These are phyloP conservation scores for Cremastinae sp. DNA, from an alignment of 2,888 invertebrate species.

Conservation along the genomic window DNA sequence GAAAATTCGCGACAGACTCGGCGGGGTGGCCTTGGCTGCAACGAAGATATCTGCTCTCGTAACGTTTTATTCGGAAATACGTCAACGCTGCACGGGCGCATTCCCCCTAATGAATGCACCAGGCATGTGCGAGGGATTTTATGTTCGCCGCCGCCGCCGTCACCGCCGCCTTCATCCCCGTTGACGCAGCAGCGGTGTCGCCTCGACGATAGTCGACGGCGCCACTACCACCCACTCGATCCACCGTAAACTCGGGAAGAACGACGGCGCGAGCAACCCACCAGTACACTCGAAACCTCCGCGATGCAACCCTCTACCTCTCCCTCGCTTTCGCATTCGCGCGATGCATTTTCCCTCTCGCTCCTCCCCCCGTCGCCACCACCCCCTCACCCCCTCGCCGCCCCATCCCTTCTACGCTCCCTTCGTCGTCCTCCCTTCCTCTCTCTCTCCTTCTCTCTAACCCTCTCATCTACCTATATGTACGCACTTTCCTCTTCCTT, in stretches of 20 bases:
- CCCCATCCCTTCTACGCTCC: not conserved
- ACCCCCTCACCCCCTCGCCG: slow-evolving; percentile 6
- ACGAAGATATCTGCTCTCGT: slow-evolving; percentile 38
- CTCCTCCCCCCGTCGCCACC: slow-evolving; percentile 26
- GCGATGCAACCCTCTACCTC: slow-evolving; percentile 34
- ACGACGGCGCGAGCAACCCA: slow-evolving; percentile 51
- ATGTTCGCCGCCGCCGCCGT: slow-evolving; percentile 74
- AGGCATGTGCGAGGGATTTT: slow-evolving; percentile 80
- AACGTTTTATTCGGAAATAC: slow-evolving; percentile 72
- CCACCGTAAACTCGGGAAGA: slow-evolving; percentile 32
- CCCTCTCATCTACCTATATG: slow-evolving; percentile 1
- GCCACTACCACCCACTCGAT: slow-evolving; percentile 61
- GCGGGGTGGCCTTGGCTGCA: slow-evolving; percentile 36
- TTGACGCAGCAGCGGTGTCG: slow-evolving; percentile 65
- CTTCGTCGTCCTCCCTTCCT: slow-evolving; percentile 14
- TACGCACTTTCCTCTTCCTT: slow-evolving; percentile 33
- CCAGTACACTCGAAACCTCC: slow-evolving; percentile 19
- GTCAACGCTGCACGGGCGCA: slow-evolving; percentile 78
- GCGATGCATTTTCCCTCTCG: slow-evolving; percentile 36
- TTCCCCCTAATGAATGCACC: slow-evolving; percentile 80
- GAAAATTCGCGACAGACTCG: slow-evolving; percentile 54
- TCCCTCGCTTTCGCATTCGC: slow-evolving; percentile 19
- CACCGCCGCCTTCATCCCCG: slow-evolving; percentile 60
- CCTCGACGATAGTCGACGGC: slow-evolving; percentile 65
- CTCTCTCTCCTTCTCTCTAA: slow-evolving; percentile 34